Evolutionary conservation across 2,797 vertebrate species (phyloP).

Genomic region (Pelobates cultripes): DNA sequence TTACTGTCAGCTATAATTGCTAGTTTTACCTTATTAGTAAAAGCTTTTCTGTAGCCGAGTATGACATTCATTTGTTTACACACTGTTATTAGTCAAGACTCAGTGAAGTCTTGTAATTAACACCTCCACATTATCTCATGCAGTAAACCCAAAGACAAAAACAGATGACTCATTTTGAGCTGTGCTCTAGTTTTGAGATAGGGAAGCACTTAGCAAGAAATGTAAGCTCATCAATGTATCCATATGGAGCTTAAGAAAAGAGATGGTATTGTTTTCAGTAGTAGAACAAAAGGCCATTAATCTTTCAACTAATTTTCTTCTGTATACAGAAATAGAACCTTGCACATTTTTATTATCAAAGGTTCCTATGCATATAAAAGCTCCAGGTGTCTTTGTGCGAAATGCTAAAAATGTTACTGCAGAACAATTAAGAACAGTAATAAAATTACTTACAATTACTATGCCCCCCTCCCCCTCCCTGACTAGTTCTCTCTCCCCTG

Average conservation of each 20-base stretch:
- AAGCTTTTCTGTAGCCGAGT: constrained; percentile 75
- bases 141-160: constrained; percentile 77
- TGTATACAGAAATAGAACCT: too few relatives aligned
- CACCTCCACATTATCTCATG: constrained; percentile 79
- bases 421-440: too few relatives aligned
- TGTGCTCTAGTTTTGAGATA: constrained; percentile 75
- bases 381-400: too few relatives aligned
- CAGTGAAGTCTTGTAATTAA: constrained; percentile 80
- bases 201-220: constrained; percentile 72
- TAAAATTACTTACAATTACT: too few relatives aligned
- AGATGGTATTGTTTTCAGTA: constrained; percentile 61
- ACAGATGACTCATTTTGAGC: constrained; percentile 78
- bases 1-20: constrained; percentile 77
- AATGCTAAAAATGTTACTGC: too few relatives aligned
- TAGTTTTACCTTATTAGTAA: constrained; percentile 79
- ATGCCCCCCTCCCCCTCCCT: too few relatives aligned
- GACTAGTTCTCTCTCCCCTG: too few relatives aligned
- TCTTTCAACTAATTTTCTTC: constrained; percentile 27
- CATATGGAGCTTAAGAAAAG: constrained; percentile 65
- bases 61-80: constrained; percentile 81
- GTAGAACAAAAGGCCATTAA: constrained; percentile 35
- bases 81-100: constrained; percentile 81
- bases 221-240: constrained; percentile 70
- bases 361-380: too few relatives aligned
- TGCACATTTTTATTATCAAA: too few relatives aligned